Evolutionary conservation across 2,797 vertebrate species (phyloP).

Genomic region (Dendrocincla tyrannina): DNA sequence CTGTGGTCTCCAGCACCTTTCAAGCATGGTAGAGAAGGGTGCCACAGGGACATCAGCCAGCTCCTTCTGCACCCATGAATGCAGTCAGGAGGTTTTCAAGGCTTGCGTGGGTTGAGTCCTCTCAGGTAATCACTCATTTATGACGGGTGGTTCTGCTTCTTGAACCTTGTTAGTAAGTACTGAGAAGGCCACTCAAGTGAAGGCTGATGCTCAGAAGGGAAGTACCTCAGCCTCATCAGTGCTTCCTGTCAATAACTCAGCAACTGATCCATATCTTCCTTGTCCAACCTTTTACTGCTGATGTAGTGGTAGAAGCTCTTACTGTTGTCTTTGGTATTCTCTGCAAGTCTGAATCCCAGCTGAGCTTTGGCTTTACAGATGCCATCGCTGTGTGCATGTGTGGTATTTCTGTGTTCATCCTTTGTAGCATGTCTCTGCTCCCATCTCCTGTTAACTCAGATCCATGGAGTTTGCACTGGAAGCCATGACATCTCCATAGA

Average conservation of each 20-base stretch:
- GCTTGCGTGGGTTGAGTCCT: not conserved
- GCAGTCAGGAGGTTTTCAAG: not conserved
- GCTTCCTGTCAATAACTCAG: not conserved
- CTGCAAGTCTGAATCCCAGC: not conserved
- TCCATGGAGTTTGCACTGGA: not conserved
- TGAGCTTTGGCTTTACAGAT: not conserved
- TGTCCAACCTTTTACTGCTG: not conserved
- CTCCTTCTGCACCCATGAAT: not conserved
- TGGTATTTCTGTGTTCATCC: accelerated
- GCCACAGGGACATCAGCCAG: not conserved
- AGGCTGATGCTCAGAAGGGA: not conserved
- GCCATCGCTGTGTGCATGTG: accelerated
- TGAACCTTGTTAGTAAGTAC: not conserved
- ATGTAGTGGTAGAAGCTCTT: not conserved
- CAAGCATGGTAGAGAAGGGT: not conserved
- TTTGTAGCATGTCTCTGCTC: not conserved
- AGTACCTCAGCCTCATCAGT: not conserved
- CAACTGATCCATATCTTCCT: not conserved
- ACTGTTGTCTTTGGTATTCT: not conserved
- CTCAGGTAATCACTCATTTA: not conserved
- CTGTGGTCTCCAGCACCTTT: not conserved
- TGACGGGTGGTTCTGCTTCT: not conserved
- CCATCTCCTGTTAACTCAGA: not conserved
- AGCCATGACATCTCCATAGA: not conserved
- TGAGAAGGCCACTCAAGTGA: not conserved